Evolutionary conservation across 2,797 vertebrate genomes (phyloP), one percentile per base, ranked within the genome.

Genomic region (Coregonus ussuriensis): DNA sequence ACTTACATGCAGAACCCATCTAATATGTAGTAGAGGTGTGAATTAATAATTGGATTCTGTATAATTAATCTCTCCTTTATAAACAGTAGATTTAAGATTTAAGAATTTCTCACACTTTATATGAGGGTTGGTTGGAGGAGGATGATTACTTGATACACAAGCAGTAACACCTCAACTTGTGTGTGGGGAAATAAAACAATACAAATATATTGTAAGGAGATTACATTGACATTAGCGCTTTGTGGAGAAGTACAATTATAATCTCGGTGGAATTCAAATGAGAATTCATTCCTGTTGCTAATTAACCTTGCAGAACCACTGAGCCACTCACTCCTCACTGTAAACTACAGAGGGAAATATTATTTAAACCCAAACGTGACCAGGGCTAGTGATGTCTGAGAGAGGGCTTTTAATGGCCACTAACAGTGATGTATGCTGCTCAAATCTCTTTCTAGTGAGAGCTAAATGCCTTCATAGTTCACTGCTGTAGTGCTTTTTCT

Each of bases 271-370:
- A 84, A 71, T 83, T 79, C 65, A 85, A 82, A 77, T 65, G 81
- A 81, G 85, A 54, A 91, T 93, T 90, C 90, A 91, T 94, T 91
- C 93, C 86, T 86, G 87, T 86, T 91, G 86, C 92, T 95, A 94
- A 95, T 95, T 95, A 95, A 95, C 93, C 94, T 91, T 68, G 0
- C 87, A 81, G 79, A 91, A 82, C 86, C 89, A 86, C 92, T 91
- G 87, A 91, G 88, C 80, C 74, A 89, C 87, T 47, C 75, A 84
- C 93, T 84, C 89, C 86, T 84, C 86, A 91, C 86, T 31, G 75
- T 93, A 93, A 94, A 94, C 93, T 94, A 93, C 93, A 91, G 68
- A 88, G 88, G 91, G 93, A 95, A 94, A 93, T 86, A 91, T 93
- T 95, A 93, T 94, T 95, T 94, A 80, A 77, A 78, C 66, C 53